Percentiles rank a stretch among this genome's conserved stretches.
Conservation (phyloP, 2,797 vertebrate genomes). For the Hyperoplus lanceolatus region DNA sequence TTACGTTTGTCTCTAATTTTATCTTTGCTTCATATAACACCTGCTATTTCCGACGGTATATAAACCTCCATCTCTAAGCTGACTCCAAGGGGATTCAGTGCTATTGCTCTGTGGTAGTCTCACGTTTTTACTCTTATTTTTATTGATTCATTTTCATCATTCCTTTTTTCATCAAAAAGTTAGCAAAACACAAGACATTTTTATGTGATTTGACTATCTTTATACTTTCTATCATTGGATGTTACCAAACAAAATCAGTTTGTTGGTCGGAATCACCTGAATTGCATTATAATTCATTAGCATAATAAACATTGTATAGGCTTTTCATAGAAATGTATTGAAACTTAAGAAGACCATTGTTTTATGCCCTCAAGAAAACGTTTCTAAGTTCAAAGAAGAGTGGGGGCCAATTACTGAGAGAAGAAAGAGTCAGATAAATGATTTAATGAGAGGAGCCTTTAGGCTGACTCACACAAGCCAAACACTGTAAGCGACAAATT, state of each 20-base stretch:
- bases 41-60: conserved; percentile 73
- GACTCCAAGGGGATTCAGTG: conserved; percentile 56
- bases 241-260: conserved; percentile 10
- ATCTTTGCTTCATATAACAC: conserved; percentile 74
- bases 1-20: conserved; percentile 48
- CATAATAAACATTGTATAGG: neutral
- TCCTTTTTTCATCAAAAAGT: conserved; percentile 70
- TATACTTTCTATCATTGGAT: conserved; percentile 34
- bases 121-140: conserved; percentile 52
- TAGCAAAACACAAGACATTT: conserved; percentile 47
- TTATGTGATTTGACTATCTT: conserved; percentile 35
- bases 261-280: neutral
- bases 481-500: conserved; percentile 12
- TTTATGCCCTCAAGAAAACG: conserved; percentile 11
- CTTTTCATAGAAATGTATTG: neutral
- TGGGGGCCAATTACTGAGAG: conserved; percentile 23
- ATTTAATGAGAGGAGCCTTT: conserved; percentile 22
- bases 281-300: neutral
- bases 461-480: neutral
- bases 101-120: conserved; percentile 59
- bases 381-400: conserved; percentile 32
- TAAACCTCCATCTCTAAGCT: conserved; percentile 51
- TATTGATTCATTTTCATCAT: conserved; percentile 71
- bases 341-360: conserved; percentile 7
- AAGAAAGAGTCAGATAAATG: conserved; percentile 5